Evolutionary conservation across 2,888 invertebrate genomes (phyloP).

Genomic region (Epistrophe grossulariae): DNA sequence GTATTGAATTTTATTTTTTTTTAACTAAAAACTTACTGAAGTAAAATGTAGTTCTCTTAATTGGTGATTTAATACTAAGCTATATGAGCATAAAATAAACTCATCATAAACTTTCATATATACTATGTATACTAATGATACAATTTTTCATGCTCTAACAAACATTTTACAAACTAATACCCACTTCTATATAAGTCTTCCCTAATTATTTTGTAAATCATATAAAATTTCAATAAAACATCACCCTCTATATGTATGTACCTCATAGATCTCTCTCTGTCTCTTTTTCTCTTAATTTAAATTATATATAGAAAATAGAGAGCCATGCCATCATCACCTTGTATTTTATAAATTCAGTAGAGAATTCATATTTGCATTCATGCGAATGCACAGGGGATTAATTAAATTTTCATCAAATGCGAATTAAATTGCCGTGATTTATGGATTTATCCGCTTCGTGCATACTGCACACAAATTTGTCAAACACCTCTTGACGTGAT

Average conservation of each 20-base stretch:
- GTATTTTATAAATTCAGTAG: slow-evolving; percentile 25
- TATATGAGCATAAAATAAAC: neutral
- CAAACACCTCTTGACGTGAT: slow-evolving; percentile 43
- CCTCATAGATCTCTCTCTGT: neutral
- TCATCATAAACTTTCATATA: neutral
- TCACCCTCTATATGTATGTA: slow-evolving; percentile 2
- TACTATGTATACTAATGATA: slow-evolving; percentile 56
- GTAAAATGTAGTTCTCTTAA: neutral
- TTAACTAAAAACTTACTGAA: neutral
- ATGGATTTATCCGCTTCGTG: slow-evolving; percentile 74
- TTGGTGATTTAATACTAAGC: neutral
- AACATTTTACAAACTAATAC: slow-evolving; percentile 41
- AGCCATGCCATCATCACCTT: slow-evolving; percentile 14
- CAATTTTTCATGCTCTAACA: slow-evolving; percentile 50
- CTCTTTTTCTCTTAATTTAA: neutral
- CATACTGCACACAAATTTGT: slow-evolving; percentile 73
- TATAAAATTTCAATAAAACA: slow-evolving; percentile 22
- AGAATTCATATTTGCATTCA: slow-evolving; percentile 69
- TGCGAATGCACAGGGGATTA: slow-evolving; percentile 74
- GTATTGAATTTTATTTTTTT: too few relatives aligned
- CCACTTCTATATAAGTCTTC: neutral
- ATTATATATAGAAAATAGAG: neutral
- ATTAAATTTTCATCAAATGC: slow-evolving; percentile 76
- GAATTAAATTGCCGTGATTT: slow-evolving; percentile 76
- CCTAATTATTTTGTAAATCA: slow-evolving; percentile 47